phyloP scores from a whole-genome alignment of 1,140 invertebrate genomes.

The Periplaneta americana region DNA sequence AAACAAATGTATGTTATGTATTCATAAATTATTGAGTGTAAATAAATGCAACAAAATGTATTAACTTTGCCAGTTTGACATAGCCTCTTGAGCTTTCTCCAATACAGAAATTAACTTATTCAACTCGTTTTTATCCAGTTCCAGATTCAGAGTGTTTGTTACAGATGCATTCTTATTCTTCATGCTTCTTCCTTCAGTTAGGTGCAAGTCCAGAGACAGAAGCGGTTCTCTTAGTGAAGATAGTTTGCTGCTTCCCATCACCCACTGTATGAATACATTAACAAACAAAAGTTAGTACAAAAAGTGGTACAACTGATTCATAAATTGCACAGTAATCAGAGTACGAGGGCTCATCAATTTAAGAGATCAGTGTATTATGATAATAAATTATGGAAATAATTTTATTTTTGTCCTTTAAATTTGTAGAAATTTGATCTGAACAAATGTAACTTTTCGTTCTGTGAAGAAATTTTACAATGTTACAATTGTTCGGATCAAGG shows the following conservation, averaged over 20 bases:
- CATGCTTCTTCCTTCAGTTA: neutral
- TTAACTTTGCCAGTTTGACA: neutral
- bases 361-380: too few relatives aligned
- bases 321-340: too few relatives aligned
- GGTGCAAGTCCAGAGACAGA: neutral
- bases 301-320: too few relatives aligned
- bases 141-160: neutral
- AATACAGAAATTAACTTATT: neutral
- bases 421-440: too few relatives aligned
- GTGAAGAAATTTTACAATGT: too few relatives aligned
- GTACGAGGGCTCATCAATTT: too few relatives aligned
- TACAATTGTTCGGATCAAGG: too few relatives aligned
- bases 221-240: slow-evolving; percentile 7
- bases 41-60: neutral
- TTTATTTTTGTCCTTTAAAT: too few relatives aligned
- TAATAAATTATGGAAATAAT: too few relatives aligned
- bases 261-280: slow-evolving; percentile 1
- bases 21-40: neutral
- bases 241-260: slow-evolving; percentile 10
- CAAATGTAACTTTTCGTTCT: too few relatives aligned
- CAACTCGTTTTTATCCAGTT: slow-evolving; percentile 4
- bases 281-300: too few relatives aligned
- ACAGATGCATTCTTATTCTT: neutral
- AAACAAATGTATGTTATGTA: neutral
- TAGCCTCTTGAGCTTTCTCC: slow-evolving; percentile 4